Base-by-base conservation (phyloP, 2,888 invertebrate genomes). In the Acrocyrtus sp. region DNA sequence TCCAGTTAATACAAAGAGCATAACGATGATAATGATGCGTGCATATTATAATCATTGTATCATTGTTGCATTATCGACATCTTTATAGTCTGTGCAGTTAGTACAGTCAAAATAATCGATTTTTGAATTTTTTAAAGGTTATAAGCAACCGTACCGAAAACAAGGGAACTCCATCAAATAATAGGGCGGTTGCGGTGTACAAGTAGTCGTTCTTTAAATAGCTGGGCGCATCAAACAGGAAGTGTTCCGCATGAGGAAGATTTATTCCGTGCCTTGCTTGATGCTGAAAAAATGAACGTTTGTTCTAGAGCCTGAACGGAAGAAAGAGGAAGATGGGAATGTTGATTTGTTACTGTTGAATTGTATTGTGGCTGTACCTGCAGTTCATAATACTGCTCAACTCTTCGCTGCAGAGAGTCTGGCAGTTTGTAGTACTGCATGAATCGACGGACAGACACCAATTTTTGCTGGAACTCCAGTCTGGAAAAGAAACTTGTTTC, bases 91-190 rank as follows among this genome's bases (percentile, higher is more conserved):
- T n/a, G n/a, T n/a, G n/a, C n/a, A n/a, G n/a, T n/a, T n/a, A n/a
- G 12, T 47, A 47, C 43, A 43, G 12, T 15, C 6, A 17, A 10
- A 43, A 4, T 43, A 43, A 43, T 10, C 43, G n/a, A 4, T 8
- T 48, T 21, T 21, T 21, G 48, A 22, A 48, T 21, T 21, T 21
- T 17, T 21, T 21, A 48, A 6, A 17, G 3, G 12, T 39, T 43
- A n/a, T 43, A 41, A 47, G 2, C 6, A 17, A 43, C 12, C 45
- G 39, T 58, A 75, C 75, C 8, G 75, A 60, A 48, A 78, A 76
- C 3, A 78, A 6, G 1, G 78, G 78, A n/a, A 78, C 50, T 19
- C 78, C 76, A 41, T 78, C 76, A 4, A 78, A 45, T 15, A 72
- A 58, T 2, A 61, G 24, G 8, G 58, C 72, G 6, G 61, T 61